phyloP scores from a whole-genome alignment of 2,113 vertebrate species.

The Misgurnus mizolepis region DNA sequence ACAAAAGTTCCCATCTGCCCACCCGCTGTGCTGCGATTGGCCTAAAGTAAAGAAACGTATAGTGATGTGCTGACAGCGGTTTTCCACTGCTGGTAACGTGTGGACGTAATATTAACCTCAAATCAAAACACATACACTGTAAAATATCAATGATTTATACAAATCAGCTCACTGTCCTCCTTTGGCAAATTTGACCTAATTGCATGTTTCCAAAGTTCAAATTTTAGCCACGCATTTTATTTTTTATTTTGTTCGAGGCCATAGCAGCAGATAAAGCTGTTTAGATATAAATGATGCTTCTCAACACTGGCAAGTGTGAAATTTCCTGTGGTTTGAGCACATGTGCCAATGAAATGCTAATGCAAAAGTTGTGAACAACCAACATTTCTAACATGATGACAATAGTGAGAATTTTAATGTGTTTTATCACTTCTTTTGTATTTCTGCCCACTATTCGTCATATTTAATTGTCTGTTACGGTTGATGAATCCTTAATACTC shows the following conservation, averaged over 20 bases:
- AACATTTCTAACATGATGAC: neutral
- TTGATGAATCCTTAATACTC: neutral
- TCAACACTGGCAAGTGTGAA: slow-evolving; percentile 1
- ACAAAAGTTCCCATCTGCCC: slow-evolving; percentile 26
- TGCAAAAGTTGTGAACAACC: neutral
- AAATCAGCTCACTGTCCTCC: neutral
- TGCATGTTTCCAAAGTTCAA: neutral
- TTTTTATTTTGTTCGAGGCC: no score
- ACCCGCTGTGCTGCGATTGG: slow-evolving; percentile 25
- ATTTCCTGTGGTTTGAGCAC: slow-evolving; percentile 1
- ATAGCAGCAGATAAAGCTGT: neutral
- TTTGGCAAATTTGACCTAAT: neutral
- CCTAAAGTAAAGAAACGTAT: neutral
- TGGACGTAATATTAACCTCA: slow-evolving; percentile 27
- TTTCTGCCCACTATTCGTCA: neutral
- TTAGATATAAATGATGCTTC: neutral
- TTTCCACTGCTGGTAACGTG: slow-evolving; percentile 21
- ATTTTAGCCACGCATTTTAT: neutral
- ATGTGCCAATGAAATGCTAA: neutral
- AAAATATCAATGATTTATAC: neutral
- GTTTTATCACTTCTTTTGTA: neutral
- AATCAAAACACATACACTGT: slow-evolving; percentile 15
- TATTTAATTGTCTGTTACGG: neutral
- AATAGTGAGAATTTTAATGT: slow-evolving; percentile 13
- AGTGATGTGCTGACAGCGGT: slow-evolving; percentile 5